Evolutionary conservation across 2,888 invertebrate species (phyloP).

Genomic region (Diogma glabrata): DNA sequence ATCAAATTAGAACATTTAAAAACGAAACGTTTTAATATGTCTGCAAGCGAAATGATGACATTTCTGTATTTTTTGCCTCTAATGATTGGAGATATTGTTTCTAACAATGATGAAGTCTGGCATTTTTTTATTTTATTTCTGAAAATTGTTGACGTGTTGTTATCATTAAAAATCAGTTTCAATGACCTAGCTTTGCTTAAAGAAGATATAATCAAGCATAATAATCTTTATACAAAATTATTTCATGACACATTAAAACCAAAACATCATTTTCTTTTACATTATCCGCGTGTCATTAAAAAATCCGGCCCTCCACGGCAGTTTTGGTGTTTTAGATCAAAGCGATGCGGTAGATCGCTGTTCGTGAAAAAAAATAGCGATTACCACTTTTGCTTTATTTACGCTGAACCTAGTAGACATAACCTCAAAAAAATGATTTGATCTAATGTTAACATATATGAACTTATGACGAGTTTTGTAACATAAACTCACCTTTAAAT

Average conservation of each 20-base stretch:
- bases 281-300: neutral
- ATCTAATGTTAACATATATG: too few relatives aligned
- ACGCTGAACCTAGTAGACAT: too few relatives aligned
- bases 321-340: neutral
- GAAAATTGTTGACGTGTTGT: neutral
- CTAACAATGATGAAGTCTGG: neutral
- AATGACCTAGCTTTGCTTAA: neutral
- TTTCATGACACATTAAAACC: neutral
- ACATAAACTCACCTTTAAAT: too few relatives aligned
- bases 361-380: too few relatives aligned
- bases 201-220: neutral
- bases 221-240: neutral
- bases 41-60: neutral
- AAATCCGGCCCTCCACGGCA: neutral
- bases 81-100: neutral
- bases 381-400: too few relatives aligned
- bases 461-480: too few relatives aligned
- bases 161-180: neutral
- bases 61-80: neutral
- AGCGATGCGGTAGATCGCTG: too few relatives aligned
- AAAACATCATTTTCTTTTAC: neutral
- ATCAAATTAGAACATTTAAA: constrained; percentile 1
- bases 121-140: neutral
- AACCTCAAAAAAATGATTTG: too few relatives aligned
- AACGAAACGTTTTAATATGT: neutral